Percentiles rank a stretch among this genome's conserved stretches.
Conservation (phyloP, 2,113 vertebrate genomes). For the Eclectus roratus region DNA sequence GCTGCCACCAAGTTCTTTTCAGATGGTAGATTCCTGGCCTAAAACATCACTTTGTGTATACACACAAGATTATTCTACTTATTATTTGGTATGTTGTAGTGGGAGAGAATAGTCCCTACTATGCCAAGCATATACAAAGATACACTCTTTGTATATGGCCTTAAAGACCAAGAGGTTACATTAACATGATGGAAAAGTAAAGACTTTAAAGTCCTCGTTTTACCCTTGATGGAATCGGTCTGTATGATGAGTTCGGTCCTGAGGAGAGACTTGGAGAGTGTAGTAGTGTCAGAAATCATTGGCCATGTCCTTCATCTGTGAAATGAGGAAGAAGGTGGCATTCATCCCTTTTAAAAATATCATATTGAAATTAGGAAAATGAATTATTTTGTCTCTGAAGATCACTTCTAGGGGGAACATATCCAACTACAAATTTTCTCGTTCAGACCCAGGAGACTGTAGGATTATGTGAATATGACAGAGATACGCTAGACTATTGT, state of each 20-base stretch:
- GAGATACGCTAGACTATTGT: neutral
- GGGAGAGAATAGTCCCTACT: neutral
- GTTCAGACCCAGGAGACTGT: neutral
- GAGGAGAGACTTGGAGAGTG: neutral
- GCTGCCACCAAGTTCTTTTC: neutral
- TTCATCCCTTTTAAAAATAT: neutral
- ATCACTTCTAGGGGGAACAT: neutral
- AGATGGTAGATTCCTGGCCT: neutral
- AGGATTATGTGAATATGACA: neutral
- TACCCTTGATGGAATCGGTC: rapidly evolving
- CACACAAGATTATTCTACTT: neutral
- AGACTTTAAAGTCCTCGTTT: neutral
- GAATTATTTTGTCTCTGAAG: neutral
- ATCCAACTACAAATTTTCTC: neutral
- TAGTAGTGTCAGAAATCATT: neutral
- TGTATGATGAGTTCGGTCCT: neutral
- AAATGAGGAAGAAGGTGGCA: neutral
- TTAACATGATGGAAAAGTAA: neutral
- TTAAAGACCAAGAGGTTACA: neutral
- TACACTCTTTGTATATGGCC: neutral
- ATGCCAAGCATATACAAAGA: neutral
- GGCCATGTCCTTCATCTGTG: neutral
- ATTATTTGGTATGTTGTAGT: neutral
- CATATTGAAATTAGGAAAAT: neutral
- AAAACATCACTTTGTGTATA: neutral